Conservation (phyloP, 2,797 vertebrate genomes). For the Sebastes diploproa region DNA sequence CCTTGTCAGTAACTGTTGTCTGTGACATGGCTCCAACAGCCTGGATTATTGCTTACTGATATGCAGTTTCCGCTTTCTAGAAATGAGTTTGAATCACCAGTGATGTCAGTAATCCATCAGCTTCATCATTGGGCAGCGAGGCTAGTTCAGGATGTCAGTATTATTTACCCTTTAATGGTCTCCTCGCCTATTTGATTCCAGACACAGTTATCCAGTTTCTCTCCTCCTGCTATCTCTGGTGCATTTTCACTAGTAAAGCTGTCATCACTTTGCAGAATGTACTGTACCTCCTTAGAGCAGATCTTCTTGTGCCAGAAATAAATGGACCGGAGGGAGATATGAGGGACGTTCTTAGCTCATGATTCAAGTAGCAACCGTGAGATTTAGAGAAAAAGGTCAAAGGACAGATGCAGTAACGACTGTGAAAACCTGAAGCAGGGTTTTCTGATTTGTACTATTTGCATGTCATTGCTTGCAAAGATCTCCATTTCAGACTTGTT, state of each 20-base stretch:
- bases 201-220: conserved; percentile 11
- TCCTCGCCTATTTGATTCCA: neutral
- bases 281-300: conserved; percentile 29
- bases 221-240: conserved; percentile 4
- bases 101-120: neutral
- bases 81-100: neutral
- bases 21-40: neutral
- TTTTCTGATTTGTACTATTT: neutral
- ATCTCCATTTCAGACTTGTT: neutral
- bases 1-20: conserved; percentile 10
- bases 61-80: neutral
- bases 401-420: neutral
- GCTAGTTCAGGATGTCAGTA: neutral
- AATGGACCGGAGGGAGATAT: conserved; percentile 28
- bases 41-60: neutral
- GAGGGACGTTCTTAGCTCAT: conserved; percentile 36
- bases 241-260: neutral
- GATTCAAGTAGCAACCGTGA: conserved; percentile 9
- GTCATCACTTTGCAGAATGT: conserved; percentile 16
- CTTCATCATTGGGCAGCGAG: neutral
- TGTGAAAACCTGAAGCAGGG: neutral
- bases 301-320: conserved; percentile 57
- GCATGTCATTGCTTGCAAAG: too few species aligned
- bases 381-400: conserved; percentile 40
- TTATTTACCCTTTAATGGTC: neutral